Conservation (phyloP, 2,888 invertebrate species). For the Drosophila nr. perissopoda region DNA sequence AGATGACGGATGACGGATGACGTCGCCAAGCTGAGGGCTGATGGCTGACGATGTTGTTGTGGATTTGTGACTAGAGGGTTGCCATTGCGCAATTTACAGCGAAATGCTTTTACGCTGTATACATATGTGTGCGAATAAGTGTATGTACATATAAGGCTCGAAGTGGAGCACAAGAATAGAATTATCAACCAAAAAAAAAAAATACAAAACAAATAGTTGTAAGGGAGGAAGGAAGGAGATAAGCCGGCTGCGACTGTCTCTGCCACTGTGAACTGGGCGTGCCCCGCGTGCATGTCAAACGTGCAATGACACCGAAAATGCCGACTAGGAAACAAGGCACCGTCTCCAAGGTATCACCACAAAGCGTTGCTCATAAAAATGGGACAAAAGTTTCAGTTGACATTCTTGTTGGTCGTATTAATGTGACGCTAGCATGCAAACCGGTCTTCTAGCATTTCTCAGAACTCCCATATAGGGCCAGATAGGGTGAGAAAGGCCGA, state of each 20-base stretch:
- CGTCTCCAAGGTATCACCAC: constrained; percentile 64
- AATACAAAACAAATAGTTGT: background rate
- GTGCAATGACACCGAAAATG: constrained; percentile 65
- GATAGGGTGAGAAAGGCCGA: background rate
- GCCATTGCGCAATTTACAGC: constrained; percentile 36
- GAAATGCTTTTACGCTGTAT: constrained; percentile 46
- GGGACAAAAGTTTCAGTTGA: constrained; percentile 60
- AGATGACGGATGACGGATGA: constrained; percentile 3
- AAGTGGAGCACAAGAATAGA: constrained; percentile 38
- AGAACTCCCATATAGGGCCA: background rate
- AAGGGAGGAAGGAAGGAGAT: background rate
- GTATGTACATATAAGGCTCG: constrained; percentile 12
- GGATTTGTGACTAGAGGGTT: constrained; percentile 45
- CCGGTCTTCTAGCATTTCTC: constrained; percentile 15
- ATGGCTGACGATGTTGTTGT: background rate
- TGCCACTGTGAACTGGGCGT: constrained; percentile 42
- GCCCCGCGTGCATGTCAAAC: constrained; percentile 63
- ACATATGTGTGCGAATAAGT: constrained; percentile 8
- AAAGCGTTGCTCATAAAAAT: constrained; percentile 55
- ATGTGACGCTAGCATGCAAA: constrained; percentile 62
- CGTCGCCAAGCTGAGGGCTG: background rate
- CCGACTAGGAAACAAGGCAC: constrained; percentile 40
- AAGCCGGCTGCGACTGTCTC: constrained; percentile 13
- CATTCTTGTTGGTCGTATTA: constrained; percentile 54
- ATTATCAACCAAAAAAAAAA: constrained; percentile 44